Evolutionary conservation across 2,888 invertebrate genomes (phyloP), one percentile per base, ranked within the genome.

Genomic region (Blastobasis lacticolella): DNA sequence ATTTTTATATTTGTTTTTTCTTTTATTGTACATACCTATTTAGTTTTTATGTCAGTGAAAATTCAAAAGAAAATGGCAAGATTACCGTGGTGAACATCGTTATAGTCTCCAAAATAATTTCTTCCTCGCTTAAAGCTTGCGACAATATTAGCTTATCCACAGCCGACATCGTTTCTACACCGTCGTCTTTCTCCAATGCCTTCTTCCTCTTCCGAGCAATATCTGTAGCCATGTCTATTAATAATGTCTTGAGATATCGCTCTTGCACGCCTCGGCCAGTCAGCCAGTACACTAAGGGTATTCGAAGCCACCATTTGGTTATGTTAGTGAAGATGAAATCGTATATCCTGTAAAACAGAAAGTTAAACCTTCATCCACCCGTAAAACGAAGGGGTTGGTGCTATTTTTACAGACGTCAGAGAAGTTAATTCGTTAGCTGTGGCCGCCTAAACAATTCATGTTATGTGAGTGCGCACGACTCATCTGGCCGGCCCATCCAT

Each of bases 281-380:
- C 5, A 79, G 8, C 72, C 78, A 77, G 56, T 64, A 77, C 2
- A 84, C 54, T 0, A 78, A 0, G 0, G 84, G 83, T 46, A 83
- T 67, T 43, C 80, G 81, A 0, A 81, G 64, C 82, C 82, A 85
- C 81, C 82, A 84, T 49, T 62, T 64, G 0, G 78, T 78, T 73
- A 83, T 83, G 53, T 71, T 78, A 9, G 60, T 57, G 57, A 79
- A 83, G 3, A 81, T 63, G 0, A 74, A 49, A 4, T 62, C 61
- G 57, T 85, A 83, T 5, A 81, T 51, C 1, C 84, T 84, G 69
- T 4, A 54, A 59, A 44, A 42, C 4, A 6, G 8, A 10, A 5
- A 45, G 23, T 23, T 23, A 23, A 23, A 23, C 5, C 23, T 45
- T n/a, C n/a, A 44, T 6, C 8, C 6, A 45, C 4, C 44, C 10